phyloP scores from a whole-genome alignment of 2,113 vertebrate genomes.

The Paedocypris sp. region DNA sequence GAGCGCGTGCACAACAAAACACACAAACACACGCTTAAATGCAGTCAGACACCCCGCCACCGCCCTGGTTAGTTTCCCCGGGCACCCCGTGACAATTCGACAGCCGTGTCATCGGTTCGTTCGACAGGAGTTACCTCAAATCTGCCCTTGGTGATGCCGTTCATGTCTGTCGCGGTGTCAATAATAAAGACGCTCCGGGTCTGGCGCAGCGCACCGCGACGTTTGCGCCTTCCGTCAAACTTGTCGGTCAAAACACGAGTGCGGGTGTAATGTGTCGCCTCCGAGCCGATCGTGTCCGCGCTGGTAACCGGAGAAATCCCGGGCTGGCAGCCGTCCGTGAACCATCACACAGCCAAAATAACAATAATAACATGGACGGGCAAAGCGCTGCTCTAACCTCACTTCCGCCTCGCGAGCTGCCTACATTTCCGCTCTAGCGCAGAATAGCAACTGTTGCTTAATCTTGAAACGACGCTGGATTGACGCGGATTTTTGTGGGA shows the following conservation, averaged over 20 bases:
- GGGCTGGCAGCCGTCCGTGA: conserved; percentile 39
- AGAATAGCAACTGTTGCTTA: conserved; percentile 17
- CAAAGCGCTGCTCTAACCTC: conserved; percentile 53
- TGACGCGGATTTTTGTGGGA: background rate
- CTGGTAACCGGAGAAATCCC: conserved; percentile 43
- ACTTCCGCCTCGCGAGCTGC: conserved; percentile 62
- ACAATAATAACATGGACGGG: conserved; percentile 76
- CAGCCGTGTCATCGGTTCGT: conserved; percentile 35
- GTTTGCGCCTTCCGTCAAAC: conserved; percentile 37
- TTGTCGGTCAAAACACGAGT: background rate
- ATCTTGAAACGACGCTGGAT: background rate
- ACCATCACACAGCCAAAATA: conserved; percentile 68
- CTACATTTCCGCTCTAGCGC: conserved; percentile 47
- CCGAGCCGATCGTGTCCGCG: conserved; percentile 46
- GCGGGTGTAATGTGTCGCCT: conserved; percentile 5
- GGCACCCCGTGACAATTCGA: conserved; percentile 31
- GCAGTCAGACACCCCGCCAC: conserved; percentile 35
- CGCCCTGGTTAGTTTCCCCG: conserved; percentile 35
- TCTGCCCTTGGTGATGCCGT: conserved; percentile 70
- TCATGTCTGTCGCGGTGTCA: conserved; percentile 64
- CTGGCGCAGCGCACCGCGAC: conserved; percentile 24
- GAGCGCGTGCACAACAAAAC: background rate
- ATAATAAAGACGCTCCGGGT: conserved; percentile 38
- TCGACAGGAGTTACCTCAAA: conserved; percentile 63
- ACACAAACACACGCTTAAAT: conserved; percentile 17